A percentile compares a stretch with the other conserved stretches of the same genome.
Evolutionary conservation across 2,797 vertebrate genomes (phyloP).

Genomic region (Clarias fuscus): DNA sequence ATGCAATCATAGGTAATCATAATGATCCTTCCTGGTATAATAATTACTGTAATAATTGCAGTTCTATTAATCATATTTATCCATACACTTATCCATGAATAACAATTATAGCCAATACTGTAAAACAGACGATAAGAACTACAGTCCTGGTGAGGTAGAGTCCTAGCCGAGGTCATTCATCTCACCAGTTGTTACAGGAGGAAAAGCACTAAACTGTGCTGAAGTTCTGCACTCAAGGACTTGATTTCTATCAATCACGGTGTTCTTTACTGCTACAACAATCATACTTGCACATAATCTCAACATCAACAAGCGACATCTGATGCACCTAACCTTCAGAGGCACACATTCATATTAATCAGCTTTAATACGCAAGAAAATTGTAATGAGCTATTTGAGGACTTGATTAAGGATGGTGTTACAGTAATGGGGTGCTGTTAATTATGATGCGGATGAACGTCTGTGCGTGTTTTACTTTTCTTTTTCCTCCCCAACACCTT

Average conservation of each 20-base stretch:
- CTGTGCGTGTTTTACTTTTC: not conserved
- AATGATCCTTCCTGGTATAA: not conserved
- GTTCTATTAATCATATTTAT: not conserved
- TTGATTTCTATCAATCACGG: no score
- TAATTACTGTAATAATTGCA: not conserved
- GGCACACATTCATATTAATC: not conserved
- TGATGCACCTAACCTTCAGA: not conserved
- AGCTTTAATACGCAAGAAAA: not conserved
- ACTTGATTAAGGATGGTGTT: conserved; percentile 5
- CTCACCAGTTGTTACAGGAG: not conserved
- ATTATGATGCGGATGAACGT: not conserved
- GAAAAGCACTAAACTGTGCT: not conserved
- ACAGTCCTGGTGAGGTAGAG: not conserved
- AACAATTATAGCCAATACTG: not conserved
- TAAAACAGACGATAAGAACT: not conserved
- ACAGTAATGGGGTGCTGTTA: not conserved
- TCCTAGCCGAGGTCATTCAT: not conserved
- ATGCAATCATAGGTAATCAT: no score
- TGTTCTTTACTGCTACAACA: not conserved
- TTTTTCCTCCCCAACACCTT: not conserved
- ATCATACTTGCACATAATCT: not conserved
- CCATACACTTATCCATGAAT: not conserved
- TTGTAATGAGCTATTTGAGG: not conserved
- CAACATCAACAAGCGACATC: not conserved
- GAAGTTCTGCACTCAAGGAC: not conserved